Evolutionary conservation across 2,113 vertebrate genomes (phyloP), one percentile per base, ranked within the genome.

Genomic region (Ranitomeya imitator): DNA sequence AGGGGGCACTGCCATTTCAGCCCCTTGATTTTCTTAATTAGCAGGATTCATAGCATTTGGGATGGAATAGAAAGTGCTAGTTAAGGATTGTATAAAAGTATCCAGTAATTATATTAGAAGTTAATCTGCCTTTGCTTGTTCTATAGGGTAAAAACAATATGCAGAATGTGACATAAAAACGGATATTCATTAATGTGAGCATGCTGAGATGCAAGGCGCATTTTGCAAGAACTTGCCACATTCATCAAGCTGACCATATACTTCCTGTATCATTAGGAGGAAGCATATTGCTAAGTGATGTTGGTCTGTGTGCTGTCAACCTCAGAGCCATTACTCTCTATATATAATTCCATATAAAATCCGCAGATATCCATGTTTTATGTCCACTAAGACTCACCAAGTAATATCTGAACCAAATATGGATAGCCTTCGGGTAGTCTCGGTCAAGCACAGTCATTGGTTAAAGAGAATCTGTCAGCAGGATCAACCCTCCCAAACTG

Each of bases 191-290:
- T 26, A 69, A 26, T 18, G 10, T 10, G 45, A 23, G 8, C 61
- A 55, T 87, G 54, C 67, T 14, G 57, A 71, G 73, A 26, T 88
- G 86, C 79, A 69, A 55, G 11, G 12, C 37, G 13, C 54, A 60
- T 59, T 80, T 51, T 77, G 86, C 80, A 83, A 83, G 59, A 55
- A 54, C 13, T 77, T 88, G 37, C 57, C 13, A 55, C 67, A 79
- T 45, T 71, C 63, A 71, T 86, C 76, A 86, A 4, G 16, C 71
- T 60, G 37, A 88, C 69, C 86, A 77, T 83, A 88, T 5, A 83
- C 55, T 88, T 88, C 86, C 86, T 88, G 86, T 51, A 59, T 61
- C 31, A 88, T 7, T 45, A 21, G 23, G 19, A 71, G 86, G 67
- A 82, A 61, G 69, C 51, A 16, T 7, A 63, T 51, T 51, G n/a